Conservation (phyloP, 1,140 invertebrate genomes). For the Diorhabda elongata region DNA sequence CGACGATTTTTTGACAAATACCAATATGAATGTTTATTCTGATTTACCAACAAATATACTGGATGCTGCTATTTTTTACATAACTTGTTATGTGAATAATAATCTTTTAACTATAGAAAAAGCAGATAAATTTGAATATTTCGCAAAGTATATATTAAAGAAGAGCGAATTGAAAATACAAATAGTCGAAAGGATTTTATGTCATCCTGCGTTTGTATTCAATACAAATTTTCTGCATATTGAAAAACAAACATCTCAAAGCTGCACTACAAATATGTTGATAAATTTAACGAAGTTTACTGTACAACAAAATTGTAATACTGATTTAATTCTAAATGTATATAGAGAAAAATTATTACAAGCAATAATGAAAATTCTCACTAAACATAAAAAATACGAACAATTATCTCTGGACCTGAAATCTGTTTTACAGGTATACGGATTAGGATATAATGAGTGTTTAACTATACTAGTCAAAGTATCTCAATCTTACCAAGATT, state of each 20-base stretch:
- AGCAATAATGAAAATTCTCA: constrained; percentile 47
- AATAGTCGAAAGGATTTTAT: constrained; percentile 24
- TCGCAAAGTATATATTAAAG: constrained; percentile 12
- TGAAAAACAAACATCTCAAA: constrained; percentile 33
- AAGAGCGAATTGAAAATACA: constrained; percentile 11
- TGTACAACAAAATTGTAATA: constrained; percentile 37
- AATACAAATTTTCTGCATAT: constrained; percentile 53
- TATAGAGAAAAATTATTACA: constrained; percentile 50
- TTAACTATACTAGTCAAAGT: constrained; percentile 16
- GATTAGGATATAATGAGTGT: constrained; percentile 25
- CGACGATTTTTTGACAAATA: constrained; percentile 10
- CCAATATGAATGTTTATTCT: constrained; percentile 19
- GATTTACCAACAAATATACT: constrained; percentile 33
- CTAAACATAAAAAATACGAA: constrained; percentile 40
- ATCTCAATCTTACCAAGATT: constrained; percentile 6
- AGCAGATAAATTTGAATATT: constrained; percentile 12
- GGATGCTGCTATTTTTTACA: constrained; percentile 32
- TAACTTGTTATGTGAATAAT: constrained; percentile 24
- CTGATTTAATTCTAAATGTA: constrained; percentile 44
- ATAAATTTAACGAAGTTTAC: constrained; percentile 45
- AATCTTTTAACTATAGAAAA: neutral
- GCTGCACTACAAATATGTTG: constrained; percentile 50
- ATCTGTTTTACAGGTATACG: constrained; percentile 25
- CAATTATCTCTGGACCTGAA: constrained; percentile 28
- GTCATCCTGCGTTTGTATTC: constrained; percentile 45